Conservation (phyloP, 2,888 invertebrate species). For the Acanthoscelides obtectus region DNA sequence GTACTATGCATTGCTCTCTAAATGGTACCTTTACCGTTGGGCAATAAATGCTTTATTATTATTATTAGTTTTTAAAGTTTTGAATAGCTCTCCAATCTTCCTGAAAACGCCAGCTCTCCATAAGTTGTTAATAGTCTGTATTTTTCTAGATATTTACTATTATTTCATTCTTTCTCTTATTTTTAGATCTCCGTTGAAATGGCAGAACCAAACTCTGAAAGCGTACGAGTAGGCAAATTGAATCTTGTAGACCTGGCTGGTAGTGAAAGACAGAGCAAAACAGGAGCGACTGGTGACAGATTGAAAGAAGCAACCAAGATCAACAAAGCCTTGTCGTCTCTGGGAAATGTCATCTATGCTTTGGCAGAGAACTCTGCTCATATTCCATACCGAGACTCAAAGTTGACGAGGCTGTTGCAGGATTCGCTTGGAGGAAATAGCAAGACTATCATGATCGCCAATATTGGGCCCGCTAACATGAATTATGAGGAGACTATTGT, state of each 20-base stretch:
- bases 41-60: too few species aligned
- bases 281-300: slow-evolving; percentile 89
- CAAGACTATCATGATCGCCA: slow-evolving; percentile 99
- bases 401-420: slow-evolving; percentile 91
- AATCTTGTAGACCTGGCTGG: slow-evolving; percentile 98
- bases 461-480: slow-evolving; percentile 95
- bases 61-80: too few species aligned
- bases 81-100: too few species aligned
- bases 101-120: too few species aligned
- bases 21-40: too few species aligned
- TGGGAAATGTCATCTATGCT: slow-evolving; percentile 97
- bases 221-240: slow-evolving; percentile 81
- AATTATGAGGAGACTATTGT: slow-evolving; percentile 98
- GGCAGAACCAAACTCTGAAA: slow-evolving; percentile 62
- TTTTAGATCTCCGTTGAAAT: slow-evolving; percentile 86
- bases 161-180: too few species aligned
- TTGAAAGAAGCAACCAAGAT: slow-evolving; percentile 96
- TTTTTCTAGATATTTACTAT: too few species aligned
- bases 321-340: slow-evolving; percentile 92
- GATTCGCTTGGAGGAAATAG: slow-evolving; percentile 94
- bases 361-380: slow-evolving; percentile 92
- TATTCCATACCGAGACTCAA: slow-evolving; percentile 96
- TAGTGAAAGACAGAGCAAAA: slow-evolving; percentile 95
- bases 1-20: too few species aligned
- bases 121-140: too few species aligned